These are phyloP conservation scores for Hylaeus anthracinus DNA, from an alignment of 1,140 invertebrate genomes.

Conservation along the genomic window DNA sequence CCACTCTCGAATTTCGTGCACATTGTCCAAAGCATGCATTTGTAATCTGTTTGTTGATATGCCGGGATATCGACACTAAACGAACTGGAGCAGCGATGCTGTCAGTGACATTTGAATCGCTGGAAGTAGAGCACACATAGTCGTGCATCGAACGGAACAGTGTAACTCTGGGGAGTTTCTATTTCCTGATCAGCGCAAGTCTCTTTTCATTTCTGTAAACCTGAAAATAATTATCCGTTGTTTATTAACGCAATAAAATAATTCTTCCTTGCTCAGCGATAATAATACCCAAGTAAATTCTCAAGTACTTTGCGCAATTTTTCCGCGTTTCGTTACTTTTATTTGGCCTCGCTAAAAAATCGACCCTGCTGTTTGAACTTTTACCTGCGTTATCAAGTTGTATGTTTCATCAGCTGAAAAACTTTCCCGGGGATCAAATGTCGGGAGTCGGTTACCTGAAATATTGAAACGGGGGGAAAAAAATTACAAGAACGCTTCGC, in stretches of 20 bases:
- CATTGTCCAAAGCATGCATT: conserved; percentile 13
- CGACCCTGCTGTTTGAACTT: too few species aligned
- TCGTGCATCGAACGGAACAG: background rate
- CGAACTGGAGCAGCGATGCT: conserved; percentile 6
- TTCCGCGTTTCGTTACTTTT: too few species aligned
- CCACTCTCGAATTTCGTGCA: background rate
- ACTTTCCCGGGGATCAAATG: background rate
- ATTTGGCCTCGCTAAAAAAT: too few species aligned
- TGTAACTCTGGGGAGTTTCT: background rate
- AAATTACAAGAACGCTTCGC: background rate
- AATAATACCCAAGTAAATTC: too few species aligned
- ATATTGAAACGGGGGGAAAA: background rate
- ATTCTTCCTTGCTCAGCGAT: too few species aligned
- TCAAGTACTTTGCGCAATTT: too few species aligned
- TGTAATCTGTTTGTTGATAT: conserved; percentile 20
- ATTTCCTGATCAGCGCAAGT: too few species aligned
- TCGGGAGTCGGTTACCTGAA: background rate
- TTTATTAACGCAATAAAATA: too few species aligned
- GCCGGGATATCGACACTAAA: conserved; percentile 16
- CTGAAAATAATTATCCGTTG: too few species aligned
- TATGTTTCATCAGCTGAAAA: background rate
- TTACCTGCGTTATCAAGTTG: background rate
- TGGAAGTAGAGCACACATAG: background rate
- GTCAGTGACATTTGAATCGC: background rate
- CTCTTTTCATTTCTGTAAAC: too few species aligned